These are phyloP conservation scores for Pygathrix nemaeus DNA, from an alignment of 2,113 vertebrate genomes.

Conservation along the genomic window DNA sequence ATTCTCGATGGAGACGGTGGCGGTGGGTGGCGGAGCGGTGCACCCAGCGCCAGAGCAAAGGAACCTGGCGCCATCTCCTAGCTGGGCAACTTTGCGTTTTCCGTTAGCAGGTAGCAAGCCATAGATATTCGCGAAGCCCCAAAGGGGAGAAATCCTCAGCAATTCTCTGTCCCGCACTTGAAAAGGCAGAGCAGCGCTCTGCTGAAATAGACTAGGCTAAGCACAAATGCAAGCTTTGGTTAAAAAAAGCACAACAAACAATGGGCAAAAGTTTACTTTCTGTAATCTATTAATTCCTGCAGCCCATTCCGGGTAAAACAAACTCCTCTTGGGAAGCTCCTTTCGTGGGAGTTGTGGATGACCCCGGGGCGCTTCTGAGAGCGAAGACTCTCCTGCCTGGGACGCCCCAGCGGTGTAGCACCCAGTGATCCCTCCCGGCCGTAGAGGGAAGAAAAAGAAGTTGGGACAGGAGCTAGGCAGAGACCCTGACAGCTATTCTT, in stretches of 20 bases:
- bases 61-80: background rate
- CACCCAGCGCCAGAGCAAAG: background rate
- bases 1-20: background rate
- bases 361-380: background rate
- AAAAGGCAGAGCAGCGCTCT: background rate
- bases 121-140: background rate
- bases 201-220: background rate
- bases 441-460: background rate
- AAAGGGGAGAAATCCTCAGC: background rate
- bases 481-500: fast-evolving
- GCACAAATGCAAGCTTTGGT: background rate
- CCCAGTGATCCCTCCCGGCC: fast-evolving
- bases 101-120: background rate
- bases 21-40: fast-evolving
- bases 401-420: background rate
- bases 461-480: background rate
- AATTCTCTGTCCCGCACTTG: background rate
- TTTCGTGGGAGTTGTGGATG: background rate
- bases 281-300: background rate
- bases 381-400: fast-evolving
- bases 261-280: slow-evolving; percentile 66
- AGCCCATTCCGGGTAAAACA: background rate
- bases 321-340: background rate
- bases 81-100: background rate
- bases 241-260: background rate